Conservation (phyloP, 2,888 invertebrate genomes). For the Eledona agricola region DNA sequence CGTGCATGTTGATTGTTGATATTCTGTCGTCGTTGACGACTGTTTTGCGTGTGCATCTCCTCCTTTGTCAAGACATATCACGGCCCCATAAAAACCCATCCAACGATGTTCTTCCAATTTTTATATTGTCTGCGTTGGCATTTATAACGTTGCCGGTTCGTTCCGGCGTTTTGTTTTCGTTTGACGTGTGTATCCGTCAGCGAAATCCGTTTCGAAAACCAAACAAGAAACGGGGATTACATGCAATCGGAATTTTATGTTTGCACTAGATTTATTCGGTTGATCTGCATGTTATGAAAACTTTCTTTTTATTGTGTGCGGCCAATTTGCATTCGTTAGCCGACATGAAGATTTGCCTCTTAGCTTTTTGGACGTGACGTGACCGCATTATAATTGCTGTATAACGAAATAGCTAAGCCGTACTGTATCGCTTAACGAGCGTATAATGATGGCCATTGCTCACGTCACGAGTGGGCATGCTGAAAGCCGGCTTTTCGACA, state of each 20-base stretch:
- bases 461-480: too few relatives aligned
- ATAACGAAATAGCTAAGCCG: too few relatives aligned
- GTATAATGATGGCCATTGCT: too few relatives aligned
- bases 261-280: conserved; percentile 19
- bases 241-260: conserved; percentile 25
- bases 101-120: conserved; percentile 27
- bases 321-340: too few relatives aligned
- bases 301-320: conserved; percentile 14
- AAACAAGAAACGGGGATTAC: conserved; percentile 28
- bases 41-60: conserved; percentile 31
- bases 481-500: too few relatives aligned
- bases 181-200: conserved; percentile 20
- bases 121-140: conserved; percentile 24
- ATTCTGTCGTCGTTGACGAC: conserved; percentile 28
- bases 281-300: conserved; percentile 21
- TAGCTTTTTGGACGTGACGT: too few relatives aligned
- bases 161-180: conserved; percentile 26
- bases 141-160: conserved; percentile 21
- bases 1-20: conserved; percentile 32
- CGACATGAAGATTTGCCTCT: too few relatives aligned
- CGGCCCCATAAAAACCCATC: conserved; percentile 20
- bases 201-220: conserved; percentile 25
- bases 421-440: too few relatives aligned
- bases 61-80: conserved; percentile 24
- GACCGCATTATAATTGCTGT: too few relatives aligned